phyloP scores from a whole-genome alignment of 2,888 invertebrate species.

The Amphipyra berbera region DNA sequence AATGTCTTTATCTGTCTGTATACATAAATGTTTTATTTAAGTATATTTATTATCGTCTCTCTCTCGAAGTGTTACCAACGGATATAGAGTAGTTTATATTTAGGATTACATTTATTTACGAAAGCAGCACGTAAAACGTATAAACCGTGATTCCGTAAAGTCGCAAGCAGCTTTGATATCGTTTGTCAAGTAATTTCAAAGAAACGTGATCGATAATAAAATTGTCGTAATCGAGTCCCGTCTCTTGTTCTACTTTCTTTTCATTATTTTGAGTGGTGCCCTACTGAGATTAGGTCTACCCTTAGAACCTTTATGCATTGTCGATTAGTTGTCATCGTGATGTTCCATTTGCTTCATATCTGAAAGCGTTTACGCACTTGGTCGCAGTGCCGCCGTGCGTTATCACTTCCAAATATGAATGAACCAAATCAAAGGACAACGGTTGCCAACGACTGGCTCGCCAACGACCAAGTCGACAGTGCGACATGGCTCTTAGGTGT shows the following conservation, averaged over 20 bases:
- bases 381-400: too few species aligned
- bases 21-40: background rate
- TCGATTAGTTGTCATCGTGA: too few species aligned
- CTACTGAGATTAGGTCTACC: too few species aligned
- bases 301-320: too few species aligned
- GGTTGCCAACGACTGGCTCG: too few species aligned
- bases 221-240: background rate
- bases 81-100: constrained; percentile 27
- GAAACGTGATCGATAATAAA: constrained; percentile 41
- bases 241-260: background rate
- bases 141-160: constrained; percentile 28
- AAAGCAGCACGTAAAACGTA: constrained; percentile 20
- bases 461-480: too few species aligned
- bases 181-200: constrained; percentile 24
- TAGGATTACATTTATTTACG: constrained; percentile 26
- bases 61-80: constrained; percentile 2
- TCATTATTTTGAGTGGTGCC: constrained; percentile 3
- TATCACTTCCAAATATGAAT: too few species aligned
- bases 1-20: constrained; percentile 1
- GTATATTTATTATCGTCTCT: constrained; percentile 6
- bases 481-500: too few species aligned
- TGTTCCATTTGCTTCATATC: too few species aligned
- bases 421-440: too few species aligned
- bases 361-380: too few species aligned
- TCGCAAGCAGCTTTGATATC: constrained; percentile 18